Percentiles rank a stretch among this genome's conserved stretches.
Conservation (phyloP, 1,140 invertebrate genomes). For the Ectropis grisescens region DNA sequence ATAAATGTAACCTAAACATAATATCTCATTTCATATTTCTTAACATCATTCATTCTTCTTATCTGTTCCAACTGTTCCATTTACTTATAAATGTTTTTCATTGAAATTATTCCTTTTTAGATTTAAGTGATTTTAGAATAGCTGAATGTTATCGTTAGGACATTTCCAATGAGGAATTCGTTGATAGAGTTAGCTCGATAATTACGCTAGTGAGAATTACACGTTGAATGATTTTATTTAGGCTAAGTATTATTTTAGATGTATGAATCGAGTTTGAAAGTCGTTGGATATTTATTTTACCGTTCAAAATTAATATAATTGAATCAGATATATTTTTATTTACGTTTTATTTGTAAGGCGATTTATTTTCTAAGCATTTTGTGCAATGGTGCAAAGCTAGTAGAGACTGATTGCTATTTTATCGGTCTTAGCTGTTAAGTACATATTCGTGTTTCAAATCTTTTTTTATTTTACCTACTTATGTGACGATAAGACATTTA, state of each 20-base stretch:
- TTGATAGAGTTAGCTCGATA: too few species aligned
- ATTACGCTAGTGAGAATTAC: slow-evolving; percentile 26
- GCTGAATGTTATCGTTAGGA: too few species aligned
- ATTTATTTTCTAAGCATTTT: slow-evolving; percentile 41
- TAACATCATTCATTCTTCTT: too few species aligned
- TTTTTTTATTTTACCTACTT: too few species aligned
- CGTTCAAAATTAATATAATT: slow-evolving; percentile 45
- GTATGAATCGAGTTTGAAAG: slow-evolving; percentile 21
- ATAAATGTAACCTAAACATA: too few species aligned
- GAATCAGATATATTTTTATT: slow-evolving; percentile 22
- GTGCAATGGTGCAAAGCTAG: slow-evolving; percentile 49
- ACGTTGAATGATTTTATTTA: slow-evolving; percentile 23
- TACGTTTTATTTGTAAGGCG: slow-evolving; percentile 18
- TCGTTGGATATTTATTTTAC: slow-evolving; percentile 38
- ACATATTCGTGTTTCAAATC: too few species aligned
- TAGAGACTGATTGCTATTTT: slow-evolving; percentile 18
- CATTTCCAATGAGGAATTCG: too few species aligned
- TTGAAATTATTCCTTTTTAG: slow-evolving; percentile 33
- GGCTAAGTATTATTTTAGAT: slow-evolving; percentile 18
- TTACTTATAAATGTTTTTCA: too few species aligned
- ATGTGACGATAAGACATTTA: too few species aligned
- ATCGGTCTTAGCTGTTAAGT: slow-evolving; percentile 24
- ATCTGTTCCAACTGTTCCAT: too few species aligned
- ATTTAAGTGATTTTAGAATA: too few species aligned
- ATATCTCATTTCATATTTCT: too few species aligned